Percentiles rank a stretch among this genome's conserved stretches.
phyloP scores from a whole-genome alignment of 2,113 vertebrate species.

The Ondatra zibethicus region DNA sequence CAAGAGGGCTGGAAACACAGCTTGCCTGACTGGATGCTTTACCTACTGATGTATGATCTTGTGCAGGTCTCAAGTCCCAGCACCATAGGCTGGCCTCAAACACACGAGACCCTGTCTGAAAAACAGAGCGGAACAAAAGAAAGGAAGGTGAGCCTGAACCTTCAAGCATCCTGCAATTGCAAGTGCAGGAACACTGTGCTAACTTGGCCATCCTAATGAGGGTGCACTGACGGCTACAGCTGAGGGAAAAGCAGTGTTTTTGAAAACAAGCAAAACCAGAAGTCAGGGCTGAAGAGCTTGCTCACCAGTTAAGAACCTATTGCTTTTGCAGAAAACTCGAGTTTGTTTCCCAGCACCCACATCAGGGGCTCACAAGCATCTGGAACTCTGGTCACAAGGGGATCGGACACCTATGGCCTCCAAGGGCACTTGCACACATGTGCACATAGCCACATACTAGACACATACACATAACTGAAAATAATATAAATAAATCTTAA shows the following conservation, averaged over 20 bases:
- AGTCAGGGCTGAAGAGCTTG: neutral
- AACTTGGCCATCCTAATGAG: conserved; percentile 3
- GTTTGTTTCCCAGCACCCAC: neutral
- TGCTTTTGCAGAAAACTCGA: neutral
- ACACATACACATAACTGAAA: neutral
- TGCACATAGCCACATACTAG: neutral
- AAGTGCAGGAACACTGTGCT: neutral
- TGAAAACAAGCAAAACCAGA: conserved; percentile 43
- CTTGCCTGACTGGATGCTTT: neutral
- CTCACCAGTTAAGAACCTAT: neutral
- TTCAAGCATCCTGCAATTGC: neutral
- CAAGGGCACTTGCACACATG: neutral
- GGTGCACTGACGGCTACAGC: conserved; percentile 33
- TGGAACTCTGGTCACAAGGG: neutral
- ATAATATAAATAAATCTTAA: neutral
- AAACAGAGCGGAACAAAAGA: conserved; percentile 55
- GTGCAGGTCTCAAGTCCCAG: neutral
- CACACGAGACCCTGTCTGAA: conserved; percentile 81
- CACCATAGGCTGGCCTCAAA: neutral
- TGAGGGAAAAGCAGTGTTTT: neutral
- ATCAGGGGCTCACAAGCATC: too few relatives aligned
- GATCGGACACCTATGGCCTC: neutral
- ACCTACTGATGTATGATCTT: neutral
- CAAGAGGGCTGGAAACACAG: neutral
- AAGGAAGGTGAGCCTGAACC: neutral